Base-by-base conservation (phyloP, 2,113 vertebrate species). In the Propithecus coquereli region DNA sequence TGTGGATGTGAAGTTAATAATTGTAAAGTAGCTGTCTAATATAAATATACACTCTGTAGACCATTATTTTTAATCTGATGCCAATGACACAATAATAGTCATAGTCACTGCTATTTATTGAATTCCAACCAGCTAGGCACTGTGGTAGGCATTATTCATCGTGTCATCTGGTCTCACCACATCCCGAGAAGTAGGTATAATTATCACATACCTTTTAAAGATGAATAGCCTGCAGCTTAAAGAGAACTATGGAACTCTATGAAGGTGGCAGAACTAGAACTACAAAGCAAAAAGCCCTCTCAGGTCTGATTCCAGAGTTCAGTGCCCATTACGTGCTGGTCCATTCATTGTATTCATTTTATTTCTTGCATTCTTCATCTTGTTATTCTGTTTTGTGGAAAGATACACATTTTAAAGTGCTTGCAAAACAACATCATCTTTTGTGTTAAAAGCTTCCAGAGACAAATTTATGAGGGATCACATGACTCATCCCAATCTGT, bases 391-490 rank as follows among this genome's bases (percentile, higher is more conserved):
- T 74, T 63, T 65, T 57, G 9, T 43, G 68, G 12, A 45, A 61
- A 22, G 4, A 13, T n/a, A 65, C 3, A 63, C 9, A 87, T 68
- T 91, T 86, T 71, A 96, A 91, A 68, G 43, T 87, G 40, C 17
- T 81, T 91, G 34, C 40, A 94, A 17, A 76, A 65, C 68, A 89
- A 93, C 76, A 54, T 23, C 16, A 85, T 34, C 18, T 50, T 94
- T 85, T 92, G n/a, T 76, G 70, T 90, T 90, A 92, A 95, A 80
- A 91, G 30, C 9, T 25, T 94, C 43, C 40, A 63, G 54, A 91
- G 27, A 76, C 22, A 70, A 65, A 86, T 34, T 47, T 73, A 65
- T 30, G 18, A 74, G 23, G 45, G 40, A 88, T 23, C 8, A 59
- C 76, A 32, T 65, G 27, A 95, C 79, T 88, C 17, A 70, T 57